Conservation (phyloP, 2,113 vertebrate genomes). For the Eclectus roratus region DNA sequence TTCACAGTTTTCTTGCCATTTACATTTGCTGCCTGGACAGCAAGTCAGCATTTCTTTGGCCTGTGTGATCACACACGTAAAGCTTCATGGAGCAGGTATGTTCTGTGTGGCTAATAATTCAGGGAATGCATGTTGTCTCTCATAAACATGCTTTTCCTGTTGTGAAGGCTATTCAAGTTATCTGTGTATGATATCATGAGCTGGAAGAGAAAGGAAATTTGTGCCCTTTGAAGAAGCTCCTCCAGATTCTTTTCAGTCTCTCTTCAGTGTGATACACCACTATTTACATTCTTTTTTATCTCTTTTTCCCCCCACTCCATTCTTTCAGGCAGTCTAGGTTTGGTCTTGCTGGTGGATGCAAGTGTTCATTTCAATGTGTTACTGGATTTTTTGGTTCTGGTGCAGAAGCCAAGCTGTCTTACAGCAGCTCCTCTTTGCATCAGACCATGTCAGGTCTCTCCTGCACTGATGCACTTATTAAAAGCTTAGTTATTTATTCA, state of each 20-base stretch:
- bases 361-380: neutral
- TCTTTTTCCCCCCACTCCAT: neutral
- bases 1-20: neutral
- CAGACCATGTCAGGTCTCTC: neutral
- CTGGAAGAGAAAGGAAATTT: neutral
- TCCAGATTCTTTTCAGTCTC: neutral
- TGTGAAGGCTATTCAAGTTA: neutral
- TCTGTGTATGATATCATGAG: neutral
- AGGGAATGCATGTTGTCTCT: neutral
- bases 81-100: neutral
- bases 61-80: neutral
- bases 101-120: neutral
- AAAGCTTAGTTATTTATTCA: conserved; percentile 25
- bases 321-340: neutral
- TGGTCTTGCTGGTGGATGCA: neutral
- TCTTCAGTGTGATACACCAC: neutral
- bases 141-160: conserved; percentile 28
- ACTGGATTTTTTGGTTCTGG: neutral
- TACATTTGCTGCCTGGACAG: neutral
- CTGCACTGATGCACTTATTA: neutral
- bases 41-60: neutral
- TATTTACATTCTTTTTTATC: neutral
- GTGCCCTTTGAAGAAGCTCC: conserved; percentile 1
- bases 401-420: neutral
- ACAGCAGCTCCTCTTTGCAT: neutral